Percentiles rank a stretch among this genome's conserved stretches.
These are phyloP conservation scores for Tenthredo notha DNA, from an alignment of 2,888 invertebrate genomes.

Conservation along the genomic window DNA sequence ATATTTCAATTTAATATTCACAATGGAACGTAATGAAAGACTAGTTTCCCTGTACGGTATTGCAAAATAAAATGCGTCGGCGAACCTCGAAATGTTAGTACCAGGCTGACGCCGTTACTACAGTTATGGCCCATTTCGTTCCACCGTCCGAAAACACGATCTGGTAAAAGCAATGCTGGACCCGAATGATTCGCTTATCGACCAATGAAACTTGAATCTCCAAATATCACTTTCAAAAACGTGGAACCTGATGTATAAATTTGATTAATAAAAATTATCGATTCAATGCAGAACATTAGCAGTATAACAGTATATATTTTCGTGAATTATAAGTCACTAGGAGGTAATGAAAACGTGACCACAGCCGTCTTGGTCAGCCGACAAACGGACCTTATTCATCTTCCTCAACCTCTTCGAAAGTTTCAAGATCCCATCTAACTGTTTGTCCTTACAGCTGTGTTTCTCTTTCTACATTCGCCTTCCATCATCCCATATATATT, in stretches of 20 bases:
- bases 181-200: background rate
- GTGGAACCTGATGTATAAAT: background rate
- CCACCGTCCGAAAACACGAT: slow-evolving; percentile 15
- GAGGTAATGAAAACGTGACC: background rate
- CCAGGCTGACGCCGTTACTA: slow-evolving; percentile 37
- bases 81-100: slow-evolving; percentile 43
- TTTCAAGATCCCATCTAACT: slow-evolving; percentile 27
- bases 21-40: slow-evolving; percentile 11
- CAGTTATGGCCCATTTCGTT: slow-evolving; percentile 44
- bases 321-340: background rate
- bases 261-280: background rate
- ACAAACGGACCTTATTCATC: slow-evolving; percentile 1
- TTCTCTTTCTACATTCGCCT: slow-evolving; percentile 17
- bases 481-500: slow-evolving; percentile 27
- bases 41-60: slow-evolving; percentile 43
- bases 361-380: background rate
- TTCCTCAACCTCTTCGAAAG: slow-evolving; percentile 26
- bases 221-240: background rate
- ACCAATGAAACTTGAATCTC: background rate
- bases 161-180: background rate
- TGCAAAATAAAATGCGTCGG: slow-evolving; percentile 42
- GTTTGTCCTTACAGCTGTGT: background rate
- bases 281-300: background rate
- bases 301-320: background rate
- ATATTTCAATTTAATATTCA: slow-evolving; percentile 9